Conservation (phyloP, 2,797 vertebrate genomes). For the Diceros bicornis region DNA sequence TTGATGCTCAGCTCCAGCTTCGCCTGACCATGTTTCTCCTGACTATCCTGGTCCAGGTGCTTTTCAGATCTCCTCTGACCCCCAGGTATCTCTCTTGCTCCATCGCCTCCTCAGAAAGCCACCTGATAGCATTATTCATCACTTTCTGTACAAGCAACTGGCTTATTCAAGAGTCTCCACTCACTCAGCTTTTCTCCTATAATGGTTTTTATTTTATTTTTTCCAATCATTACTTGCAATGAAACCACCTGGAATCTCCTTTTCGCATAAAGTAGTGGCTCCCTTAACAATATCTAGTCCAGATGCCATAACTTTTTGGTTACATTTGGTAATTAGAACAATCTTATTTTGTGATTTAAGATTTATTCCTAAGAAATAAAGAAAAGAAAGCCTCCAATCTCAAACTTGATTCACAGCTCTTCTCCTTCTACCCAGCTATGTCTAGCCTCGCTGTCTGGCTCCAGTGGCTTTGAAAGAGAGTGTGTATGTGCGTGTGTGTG, state of each 20-base stretch:
- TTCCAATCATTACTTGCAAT: background rate
- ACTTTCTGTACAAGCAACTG: background rate
- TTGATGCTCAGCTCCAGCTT: background rate
- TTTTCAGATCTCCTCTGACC: background rate
- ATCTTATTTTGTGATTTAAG: constrained; percentile 43
- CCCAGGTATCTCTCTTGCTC: background rate
- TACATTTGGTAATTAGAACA: background rate
- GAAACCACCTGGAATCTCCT: background rate
- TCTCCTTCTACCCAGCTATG: background rate
- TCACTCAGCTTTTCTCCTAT: background rate
- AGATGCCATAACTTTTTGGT: background rate
- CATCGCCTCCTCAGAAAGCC: background rate
- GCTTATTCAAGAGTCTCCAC: background rate
- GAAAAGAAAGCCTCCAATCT: background rate
- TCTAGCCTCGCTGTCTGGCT: background rate
- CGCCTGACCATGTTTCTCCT: background rate
- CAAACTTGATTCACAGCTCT: background rate
- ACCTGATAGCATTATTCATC: background rate
- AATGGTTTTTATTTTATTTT: background rate
- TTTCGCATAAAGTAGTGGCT: background rate
- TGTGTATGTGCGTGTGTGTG: background rate
- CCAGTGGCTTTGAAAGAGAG: background rate
- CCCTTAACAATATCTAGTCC: background rate
- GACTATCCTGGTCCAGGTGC: background rate
- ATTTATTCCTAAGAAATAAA: background rate